Percentiles rank a stretch among this genome's conserved stretches.
Evolutionary conservation across 2,113 vertebrate genomes (phyloP).

Genomic region (Crotophaga sulcirostris): DNA sequence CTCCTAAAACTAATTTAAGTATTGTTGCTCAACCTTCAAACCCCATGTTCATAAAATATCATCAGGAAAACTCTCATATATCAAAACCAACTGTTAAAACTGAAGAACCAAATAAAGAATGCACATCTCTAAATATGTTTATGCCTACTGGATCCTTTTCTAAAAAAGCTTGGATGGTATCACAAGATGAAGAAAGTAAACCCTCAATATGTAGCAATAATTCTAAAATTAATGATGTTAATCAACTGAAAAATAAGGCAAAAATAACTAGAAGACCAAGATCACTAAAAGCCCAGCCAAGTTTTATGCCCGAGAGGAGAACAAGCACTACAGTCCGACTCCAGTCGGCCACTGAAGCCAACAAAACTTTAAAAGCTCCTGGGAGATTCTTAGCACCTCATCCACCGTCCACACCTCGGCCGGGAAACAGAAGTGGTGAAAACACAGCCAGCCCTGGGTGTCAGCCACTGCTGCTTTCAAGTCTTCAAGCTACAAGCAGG

Average conservation of each 20-base stretch:
- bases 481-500: conserved; percentile 36
- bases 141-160: conserved; percentile 62
- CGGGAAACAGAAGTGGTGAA: conserved; percentile 20
- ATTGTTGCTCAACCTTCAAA: conserved; percentile 27
- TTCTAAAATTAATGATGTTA: conserved; percentile 62
- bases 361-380: conserved; percentile 68
- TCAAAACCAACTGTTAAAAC: conserved; percentile 30
- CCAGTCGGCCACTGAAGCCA: conserved; percentile 74
- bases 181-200: conserved; percentile 72
- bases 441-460: conserved; percentile 10
- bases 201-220: conserved; percentile 1
- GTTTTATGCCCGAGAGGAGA: conserved; percentile 59
- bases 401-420: conserved; percentile 73
- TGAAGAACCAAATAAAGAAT: conserved; percentile 54
- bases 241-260: conserved; percentile 40
- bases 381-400: conserved; percentile 76
- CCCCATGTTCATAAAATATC: conserved; percentile 50
- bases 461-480: conserved; percentile 8
- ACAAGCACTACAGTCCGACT: conserved; percentile 74
- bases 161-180: conserved; percentile 82
- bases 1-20: conserved; percentile 11
- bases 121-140: conserved; percentile 33
- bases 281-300: conserved; percentile 55
- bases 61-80: conserved; percentile 13
- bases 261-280: conserved; percentile 66